Percentiles rank a stretch among this genome's conserved stretches.
phyloP scores from a whole-genome alignment of 2,888 invertebrate genomes.

The Tromatobia lineatoria region DNA sequence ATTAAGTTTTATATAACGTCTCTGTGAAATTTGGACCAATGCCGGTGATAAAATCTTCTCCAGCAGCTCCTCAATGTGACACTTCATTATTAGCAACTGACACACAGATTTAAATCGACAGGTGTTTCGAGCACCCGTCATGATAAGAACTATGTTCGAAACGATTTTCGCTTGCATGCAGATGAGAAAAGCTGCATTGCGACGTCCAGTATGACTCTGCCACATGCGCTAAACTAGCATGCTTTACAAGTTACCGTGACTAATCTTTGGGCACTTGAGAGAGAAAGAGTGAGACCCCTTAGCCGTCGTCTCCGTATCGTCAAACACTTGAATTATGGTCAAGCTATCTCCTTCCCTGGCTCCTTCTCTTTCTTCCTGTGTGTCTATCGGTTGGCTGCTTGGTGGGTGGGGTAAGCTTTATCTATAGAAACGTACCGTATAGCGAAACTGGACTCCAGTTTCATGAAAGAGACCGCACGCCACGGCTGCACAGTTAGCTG shows the following conservation, averaged over 20 bases:
- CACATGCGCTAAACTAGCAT: constrained; percentile 16
- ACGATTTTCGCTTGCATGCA: not conserved
- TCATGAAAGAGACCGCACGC: constrained; percentile 82
- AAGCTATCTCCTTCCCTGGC: constrained; percentile 79
- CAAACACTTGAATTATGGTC: constrained; percentile 83
- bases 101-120: not conserved
- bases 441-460: constrained; percentile 81
- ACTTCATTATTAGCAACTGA: not conserved
- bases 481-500: constrained; percentile 13
- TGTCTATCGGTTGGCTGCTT: constrained; percentile 27
- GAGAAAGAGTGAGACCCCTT: not conserved
- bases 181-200: constrained; percentile 1
- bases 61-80: not conserved
- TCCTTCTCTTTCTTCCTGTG: constrained; percentile 44
- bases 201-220: constrained; percentile 25
- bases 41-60: too few species aligned
- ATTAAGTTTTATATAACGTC: too few species aligned
- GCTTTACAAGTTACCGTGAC: constrained; percentile 73
- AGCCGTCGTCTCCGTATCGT: constrained; percentile 74
- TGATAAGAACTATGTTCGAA: not conserved
- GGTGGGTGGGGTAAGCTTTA: constrained; percentile 76
- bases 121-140: not conserved
- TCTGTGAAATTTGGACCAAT: too few species aligned
- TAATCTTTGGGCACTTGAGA: constrained; percentile 78
- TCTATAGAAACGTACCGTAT: constrained; percentile 39